phyloP scores from a whole-genome alignment of 2,113 vertebrate species.

The Phodopus roborovskii region DNA sequence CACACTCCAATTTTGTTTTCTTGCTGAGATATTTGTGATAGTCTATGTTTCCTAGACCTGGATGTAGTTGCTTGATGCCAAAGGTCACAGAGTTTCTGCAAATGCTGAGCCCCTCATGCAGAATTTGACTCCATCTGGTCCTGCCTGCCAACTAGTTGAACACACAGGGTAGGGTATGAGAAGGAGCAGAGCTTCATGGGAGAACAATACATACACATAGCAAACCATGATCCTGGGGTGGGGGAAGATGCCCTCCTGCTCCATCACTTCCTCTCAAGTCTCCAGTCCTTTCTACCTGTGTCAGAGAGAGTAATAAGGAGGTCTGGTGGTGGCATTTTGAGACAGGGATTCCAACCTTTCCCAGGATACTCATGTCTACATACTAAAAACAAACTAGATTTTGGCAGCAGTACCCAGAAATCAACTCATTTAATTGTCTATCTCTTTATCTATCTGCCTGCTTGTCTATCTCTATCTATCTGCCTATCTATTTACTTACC shows the following conservation, averaged over 20 bases:
- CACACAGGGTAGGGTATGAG: neutral
- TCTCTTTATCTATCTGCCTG: neutral
- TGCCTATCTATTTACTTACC: neutral
- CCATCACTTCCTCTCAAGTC: neutral
- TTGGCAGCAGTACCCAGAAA: neutral
- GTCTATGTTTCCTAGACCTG: neutral
- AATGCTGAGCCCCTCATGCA: neutral
- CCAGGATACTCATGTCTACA: neutral
- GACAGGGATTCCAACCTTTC: neutral
- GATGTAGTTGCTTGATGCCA: neutral
- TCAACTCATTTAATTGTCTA: neutral
- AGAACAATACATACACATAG: neutral
- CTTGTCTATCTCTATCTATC: neutral
- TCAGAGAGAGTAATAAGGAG: neutral
- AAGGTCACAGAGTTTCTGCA: neutral
- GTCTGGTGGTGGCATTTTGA: rapidly evolving
- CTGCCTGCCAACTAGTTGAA: neutral
- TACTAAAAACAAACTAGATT: neutral
- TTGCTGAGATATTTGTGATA: neutral
- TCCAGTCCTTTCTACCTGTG: neutral
- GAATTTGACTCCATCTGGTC: neutral
- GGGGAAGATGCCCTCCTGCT: neutral
- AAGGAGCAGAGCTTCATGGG: neutral
- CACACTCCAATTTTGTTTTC: neutral
- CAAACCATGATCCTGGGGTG: neutral